A percentile compares a stretch with the other conserved stretches of the same genome.
phyloP scores from a whole-genome alignment of 2,888 invertebrate genomes.

The Pammene aurita region DNA sequence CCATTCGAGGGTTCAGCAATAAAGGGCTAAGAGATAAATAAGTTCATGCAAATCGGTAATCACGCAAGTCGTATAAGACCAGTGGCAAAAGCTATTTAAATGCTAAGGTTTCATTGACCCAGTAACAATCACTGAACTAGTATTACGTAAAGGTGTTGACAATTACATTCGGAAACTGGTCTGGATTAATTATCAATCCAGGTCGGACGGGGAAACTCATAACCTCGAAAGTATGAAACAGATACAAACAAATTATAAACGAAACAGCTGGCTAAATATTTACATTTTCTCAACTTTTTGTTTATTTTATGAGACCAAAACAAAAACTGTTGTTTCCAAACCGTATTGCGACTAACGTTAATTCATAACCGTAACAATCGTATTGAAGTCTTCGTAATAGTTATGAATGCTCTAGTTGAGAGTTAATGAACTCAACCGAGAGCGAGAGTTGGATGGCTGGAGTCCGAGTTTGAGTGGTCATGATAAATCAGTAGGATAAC shows the following conservation, averaged over 20 bases:
- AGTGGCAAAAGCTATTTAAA: conserved; percentile 33
- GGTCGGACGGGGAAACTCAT: conserved; percentile 7
- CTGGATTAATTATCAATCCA: conserved; percentile 12
- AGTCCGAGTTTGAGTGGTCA: conserved; percentile 29
- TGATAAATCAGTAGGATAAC: conserved; percentile 41
- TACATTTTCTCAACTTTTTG: not conserved
- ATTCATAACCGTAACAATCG: conserved; percentile 12
- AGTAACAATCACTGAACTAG: conserved; percentile 17
- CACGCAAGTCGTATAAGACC: conserved; percentile 24
- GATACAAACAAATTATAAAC: conserved; percentile 13
- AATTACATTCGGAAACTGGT: conserved; percentile 30
- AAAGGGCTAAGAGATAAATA: conserved; percentile 21
- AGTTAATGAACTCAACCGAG: conserved; percentile 40
- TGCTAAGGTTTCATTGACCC: conserved; percentile 30
- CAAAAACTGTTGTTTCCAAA: conserved; percentile 14
- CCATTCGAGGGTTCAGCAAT: conserved; percentile 21
- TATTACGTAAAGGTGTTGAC: conserved; percentile 16
- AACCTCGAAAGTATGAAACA: conserved; percentile 25
- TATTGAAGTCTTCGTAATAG: conserved; percentile 24
- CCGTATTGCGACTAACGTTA: not conserved
- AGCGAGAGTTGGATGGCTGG: conserved; percentile 37
- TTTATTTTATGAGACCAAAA: conserved; percentile 9
- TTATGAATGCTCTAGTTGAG: conserved; percentile 30
- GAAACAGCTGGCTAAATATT: conserved; percentile 19
- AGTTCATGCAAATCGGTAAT: conserved; percentile 29